Evolutionary conservation across 1,140 invertebrate genomes (phyloP).

Genomic region (Olivierus martensii): DNA sequence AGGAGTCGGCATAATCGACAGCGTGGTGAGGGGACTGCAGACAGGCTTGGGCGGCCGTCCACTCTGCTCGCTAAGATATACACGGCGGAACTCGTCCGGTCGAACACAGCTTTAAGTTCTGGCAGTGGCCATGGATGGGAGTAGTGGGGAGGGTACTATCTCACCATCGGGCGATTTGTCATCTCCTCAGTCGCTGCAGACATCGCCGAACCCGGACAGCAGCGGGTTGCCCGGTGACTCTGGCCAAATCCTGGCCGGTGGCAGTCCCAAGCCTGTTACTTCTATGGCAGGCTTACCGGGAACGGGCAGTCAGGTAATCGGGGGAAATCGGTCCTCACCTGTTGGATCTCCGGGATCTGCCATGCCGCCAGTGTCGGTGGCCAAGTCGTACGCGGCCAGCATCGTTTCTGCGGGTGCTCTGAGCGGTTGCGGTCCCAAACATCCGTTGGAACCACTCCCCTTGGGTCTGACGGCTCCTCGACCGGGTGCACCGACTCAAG

Average conservation of each 20-base stretch:
- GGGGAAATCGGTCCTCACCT: background rate
- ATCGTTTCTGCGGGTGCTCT: too few species aligned
- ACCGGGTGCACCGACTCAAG: background rate
- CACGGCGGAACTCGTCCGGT: too few species aligned
- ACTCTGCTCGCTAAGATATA: too few species aligned
- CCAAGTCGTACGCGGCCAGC: too few species aligned
- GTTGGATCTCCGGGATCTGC: too few species aligned
- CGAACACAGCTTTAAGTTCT: background rate
- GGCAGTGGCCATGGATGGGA: constrained; percentile 9
- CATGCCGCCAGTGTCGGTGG: too few species aligned
- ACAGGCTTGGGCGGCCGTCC: too few species aligned
- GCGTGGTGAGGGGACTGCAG: too few species aligned
- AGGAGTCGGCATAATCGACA: too few species aligned
- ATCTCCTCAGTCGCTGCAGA: constrained; percentile 4
- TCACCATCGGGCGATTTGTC: constrained; percentile 13
- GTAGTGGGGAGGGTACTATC: constrained; percentile 15
- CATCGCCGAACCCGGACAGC: constrained; percentile 14
- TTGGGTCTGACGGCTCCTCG: background rate
- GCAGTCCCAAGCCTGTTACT: background rate
- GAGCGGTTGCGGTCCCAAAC: too few species aligned
- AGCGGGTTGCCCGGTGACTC: constrained; percentile 7
- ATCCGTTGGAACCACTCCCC: too few species aligned
- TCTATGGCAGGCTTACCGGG: background rate
- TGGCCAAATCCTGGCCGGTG: background rate
- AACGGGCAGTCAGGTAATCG: background rate